These are phyloP conservation scores for Lindbergichthys nudifrons DNA, from an alignment of 2,797 vertebrate genomes.

Conservation along the genomic window DNA sequence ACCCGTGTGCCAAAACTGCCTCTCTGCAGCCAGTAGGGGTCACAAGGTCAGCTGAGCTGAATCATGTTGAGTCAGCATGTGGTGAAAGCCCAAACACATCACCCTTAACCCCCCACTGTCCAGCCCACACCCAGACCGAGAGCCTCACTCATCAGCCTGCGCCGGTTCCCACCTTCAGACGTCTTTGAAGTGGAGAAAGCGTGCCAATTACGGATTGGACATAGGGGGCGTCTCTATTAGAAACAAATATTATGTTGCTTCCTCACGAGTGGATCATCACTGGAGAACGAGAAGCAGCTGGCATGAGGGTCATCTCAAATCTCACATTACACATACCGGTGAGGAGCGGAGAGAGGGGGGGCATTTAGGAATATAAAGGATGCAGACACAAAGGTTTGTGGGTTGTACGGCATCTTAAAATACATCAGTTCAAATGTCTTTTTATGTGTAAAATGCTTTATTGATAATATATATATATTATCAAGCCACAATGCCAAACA, in stretches of 20 bases:
- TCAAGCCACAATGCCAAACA: background rate
- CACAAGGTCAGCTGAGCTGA: conserved; percentile 71
- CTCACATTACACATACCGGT: conserved; percentile 78
- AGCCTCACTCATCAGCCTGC: conserved; percentile 77
- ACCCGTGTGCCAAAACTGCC: conserved; percentile 57
- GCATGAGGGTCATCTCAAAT: conserved; percentile 77
- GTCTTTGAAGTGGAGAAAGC: conserved; percentile 78
- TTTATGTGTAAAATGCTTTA: background rate
- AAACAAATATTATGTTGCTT: conserved; percentile 82
- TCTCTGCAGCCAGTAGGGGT: conserved; percentile 62
- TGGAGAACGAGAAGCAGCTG: conserved; percentile 78
- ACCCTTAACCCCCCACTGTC: conserved; percentile 77
- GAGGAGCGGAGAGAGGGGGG: conserved; percentile 48
- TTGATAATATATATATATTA: too few species aligned
- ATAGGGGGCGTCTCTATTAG: conserved; percentile 70
- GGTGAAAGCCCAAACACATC: conserved; percentile 78
- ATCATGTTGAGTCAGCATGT: conserved; percentile 81
- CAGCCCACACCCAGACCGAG: conserved; percentile 70
- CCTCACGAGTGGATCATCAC: conserved; percentile 65
- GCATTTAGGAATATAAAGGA: conserved; percentile 55
- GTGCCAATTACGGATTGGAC: conserved; percentile 79
- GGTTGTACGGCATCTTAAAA: conserved; percentile 11
- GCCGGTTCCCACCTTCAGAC: conserved; percentile 73
- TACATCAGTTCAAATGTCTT: background rate
- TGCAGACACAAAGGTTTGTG: conserved; percentile 49